Conservation (phyloP, 2,113 vertebrate genomes). For the Ceyx margarethae region DNA sequence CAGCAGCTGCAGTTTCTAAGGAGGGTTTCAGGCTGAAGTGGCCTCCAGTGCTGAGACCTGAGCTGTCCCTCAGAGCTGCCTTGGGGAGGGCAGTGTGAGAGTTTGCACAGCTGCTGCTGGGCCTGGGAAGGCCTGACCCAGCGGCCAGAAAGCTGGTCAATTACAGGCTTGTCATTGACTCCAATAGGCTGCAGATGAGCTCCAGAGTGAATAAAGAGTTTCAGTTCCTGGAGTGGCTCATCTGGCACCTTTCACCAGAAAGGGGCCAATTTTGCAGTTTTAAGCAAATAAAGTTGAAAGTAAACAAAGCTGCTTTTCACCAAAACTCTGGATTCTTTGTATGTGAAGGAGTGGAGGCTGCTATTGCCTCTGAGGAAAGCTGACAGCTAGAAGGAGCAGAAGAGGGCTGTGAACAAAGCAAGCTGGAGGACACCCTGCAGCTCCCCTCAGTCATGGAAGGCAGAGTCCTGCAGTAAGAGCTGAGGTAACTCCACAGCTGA, state of each 20-base stretch:
- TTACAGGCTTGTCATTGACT: slow-evolving; percentile 51
- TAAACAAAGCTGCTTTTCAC: slow-evolving; percentile 60
- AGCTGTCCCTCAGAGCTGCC: not conserved
- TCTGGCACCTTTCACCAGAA: slow-evolving; percentile 54
- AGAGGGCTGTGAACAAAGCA: not conserved
- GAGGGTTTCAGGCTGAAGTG: not conserved
- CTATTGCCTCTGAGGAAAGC: slow-evolving; percentile 6
- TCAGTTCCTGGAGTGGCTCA: slow-evolving; percentile 49
- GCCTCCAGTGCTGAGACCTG: fast-evolving
- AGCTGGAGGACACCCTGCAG: not conserved
- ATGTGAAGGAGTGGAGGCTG: slow-evolving; percentile 22
- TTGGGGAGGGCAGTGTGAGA: not conserved
- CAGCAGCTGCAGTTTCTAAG: not conserved
- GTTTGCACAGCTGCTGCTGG: slow-evolving; percentile 62
- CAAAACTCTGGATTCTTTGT: slow-evolving; percentile 56
- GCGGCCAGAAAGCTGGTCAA: slow-evolving; percentile 49
- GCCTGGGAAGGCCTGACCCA: not conserved
- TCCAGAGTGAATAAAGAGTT: slow-evolving; percentile 52
- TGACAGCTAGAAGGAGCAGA: not conserved
- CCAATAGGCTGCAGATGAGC: slow-evolving; percentile 31
- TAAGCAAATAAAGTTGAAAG: slow-evolving; percentile 52
- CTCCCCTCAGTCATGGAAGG: not conserved
- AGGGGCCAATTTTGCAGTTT: slow-evolving; percentile 45
- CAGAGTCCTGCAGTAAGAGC: not conserved
- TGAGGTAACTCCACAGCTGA: not conserved